phyloP scores from a whole-genome alignment of 1,140 invertebrate species.

The Maconellicoccus hirsutus region DNA sequence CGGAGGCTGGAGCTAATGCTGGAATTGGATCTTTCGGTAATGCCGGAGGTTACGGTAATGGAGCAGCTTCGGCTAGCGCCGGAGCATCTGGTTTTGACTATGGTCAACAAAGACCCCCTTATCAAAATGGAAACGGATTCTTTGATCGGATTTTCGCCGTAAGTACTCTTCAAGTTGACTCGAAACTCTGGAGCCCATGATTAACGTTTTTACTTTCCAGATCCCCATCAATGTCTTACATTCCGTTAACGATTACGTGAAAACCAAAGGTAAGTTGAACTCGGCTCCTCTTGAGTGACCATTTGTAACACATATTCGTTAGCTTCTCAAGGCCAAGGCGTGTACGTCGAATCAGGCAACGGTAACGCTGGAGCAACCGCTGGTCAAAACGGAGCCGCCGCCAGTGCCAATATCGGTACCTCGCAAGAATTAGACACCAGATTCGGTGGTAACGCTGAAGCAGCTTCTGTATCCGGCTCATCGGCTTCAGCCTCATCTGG shows the following conservation, averaged over 20 bases:
- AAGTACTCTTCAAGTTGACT: constrained; percentile 12
- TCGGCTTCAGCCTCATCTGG: neutral
- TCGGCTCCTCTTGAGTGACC: too few species aligned
- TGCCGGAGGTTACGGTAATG: neutral
- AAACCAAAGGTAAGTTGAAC: constrained; percentile 18
- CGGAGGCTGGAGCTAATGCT: neutral
- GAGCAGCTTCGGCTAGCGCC: neutral
- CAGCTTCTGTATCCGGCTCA: neutral
- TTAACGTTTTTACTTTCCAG: neutral
- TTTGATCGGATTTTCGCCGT: constrained; percentile 26
- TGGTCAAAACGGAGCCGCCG: neutral
- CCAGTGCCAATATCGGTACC: neutral
- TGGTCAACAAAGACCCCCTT: neutral
- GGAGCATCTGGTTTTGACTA: constrained; percentile 4
- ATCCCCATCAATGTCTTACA: constrained; percentile 26
- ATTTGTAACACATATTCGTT: too few species aligned
- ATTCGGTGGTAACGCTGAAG: neutral
- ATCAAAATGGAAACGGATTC: constrained; percentile 7
- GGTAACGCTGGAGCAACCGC: neutral
- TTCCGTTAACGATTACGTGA: constrained; percentile 25
- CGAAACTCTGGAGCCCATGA: neutral
- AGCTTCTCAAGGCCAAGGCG: neutral
- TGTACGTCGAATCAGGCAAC: neutral
- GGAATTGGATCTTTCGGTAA: neutral
- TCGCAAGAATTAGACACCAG: neutral